These are phyloP conservation scores for Neomorphus geoffroyi DNA, from an alignment of 2,797 vertebrate species.

Conservation along the genomic window DNA sequence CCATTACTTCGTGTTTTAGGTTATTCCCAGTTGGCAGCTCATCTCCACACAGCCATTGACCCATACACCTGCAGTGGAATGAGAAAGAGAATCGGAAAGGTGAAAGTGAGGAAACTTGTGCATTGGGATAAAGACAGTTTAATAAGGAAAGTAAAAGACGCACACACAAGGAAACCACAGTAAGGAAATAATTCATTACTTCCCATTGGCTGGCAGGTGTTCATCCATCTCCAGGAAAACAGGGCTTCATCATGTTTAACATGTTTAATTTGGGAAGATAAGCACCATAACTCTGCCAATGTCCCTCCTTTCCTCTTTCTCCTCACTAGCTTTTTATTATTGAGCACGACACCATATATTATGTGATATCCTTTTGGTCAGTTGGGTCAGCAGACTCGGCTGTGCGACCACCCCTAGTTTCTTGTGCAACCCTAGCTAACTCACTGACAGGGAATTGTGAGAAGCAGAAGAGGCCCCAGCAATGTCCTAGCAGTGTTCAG, in stretches of 20 bases:
- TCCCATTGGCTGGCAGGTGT: neutral
- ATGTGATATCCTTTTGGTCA: neutral
- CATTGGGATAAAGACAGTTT: neutral
- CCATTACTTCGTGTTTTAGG: neutral
- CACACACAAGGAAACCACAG: fast-evolving
- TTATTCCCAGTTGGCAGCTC: neutral
- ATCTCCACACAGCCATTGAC: fast-evolving
- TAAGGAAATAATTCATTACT: neutral
- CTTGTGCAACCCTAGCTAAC: neutral
- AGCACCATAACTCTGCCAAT: fast-evolving
- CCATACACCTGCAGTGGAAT: neutral
- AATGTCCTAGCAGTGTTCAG: neutral
- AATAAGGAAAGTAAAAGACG: neutral
- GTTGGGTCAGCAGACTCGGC: neutral
- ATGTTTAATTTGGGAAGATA: neutral
- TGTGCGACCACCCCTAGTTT: neutral
- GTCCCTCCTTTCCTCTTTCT: neutral
- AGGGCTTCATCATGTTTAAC: fast-evolving
- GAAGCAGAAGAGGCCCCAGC: neutral
- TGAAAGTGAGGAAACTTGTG: neutral
- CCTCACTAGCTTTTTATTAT: neutral
- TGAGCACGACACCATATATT: neutral
- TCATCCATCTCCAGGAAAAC: neutral
- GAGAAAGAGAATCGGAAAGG: neutral
- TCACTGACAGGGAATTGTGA: fast-evolving